phyloP scores from a whole-genome alignment of 2,888 invertebrate species.

The Macrophya alboannulata region DNA sequence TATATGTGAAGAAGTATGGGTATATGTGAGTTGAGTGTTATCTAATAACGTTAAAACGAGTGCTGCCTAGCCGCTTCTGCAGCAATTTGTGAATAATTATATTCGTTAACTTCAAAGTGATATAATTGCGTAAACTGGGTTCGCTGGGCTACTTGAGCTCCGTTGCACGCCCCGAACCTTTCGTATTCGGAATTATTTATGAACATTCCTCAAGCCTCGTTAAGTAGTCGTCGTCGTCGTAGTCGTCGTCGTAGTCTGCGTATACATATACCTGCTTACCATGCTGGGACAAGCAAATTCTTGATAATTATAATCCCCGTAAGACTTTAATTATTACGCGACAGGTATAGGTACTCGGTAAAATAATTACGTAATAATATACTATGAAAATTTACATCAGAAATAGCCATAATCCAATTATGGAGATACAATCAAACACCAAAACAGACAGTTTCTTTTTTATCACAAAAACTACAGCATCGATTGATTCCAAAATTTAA shows the following conservation, averaged over 20 bases:
- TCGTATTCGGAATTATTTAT: conserved; percentile 35
- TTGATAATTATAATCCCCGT: conserved; percentile 13
- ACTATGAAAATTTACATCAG: background rate
- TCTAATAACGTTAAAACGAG: conserved; percentile 40
- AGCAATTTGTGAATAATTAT: conserved; percentile 31
- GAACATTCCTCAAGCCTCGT: conserved; percentile 37
- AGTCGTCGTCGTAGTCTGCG: background rate
- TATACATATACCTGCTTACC: background rate
- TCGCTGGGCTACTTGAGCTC: conserved; percentile 5
- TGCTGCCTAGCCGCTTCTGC: background rate
- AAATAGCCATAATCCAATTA: background rate
- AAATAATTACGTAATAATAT: background rate
- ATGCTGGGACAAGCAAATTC: conserved; percentile 1
- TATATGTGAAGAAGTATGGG: background rate
- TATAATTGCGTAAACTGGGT: conserved; percentile 32
- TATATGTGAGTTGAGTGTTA: background rate
- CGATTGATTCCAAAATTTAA: background rate
- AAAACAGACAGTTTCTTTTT: background rate
- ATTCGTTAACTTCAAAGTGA: conserved; percentile 41
- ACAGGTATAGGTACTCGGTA: background rate
- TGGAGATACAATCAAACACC: background rate
- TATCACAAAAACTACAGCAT: background rate
- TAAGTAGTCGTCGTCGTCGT: conserved; percentile 12
- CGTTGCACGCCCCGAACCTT: conserved; percentile 11
- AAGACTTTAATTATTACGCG: conserved; percentile 18